These are phyloP conservation scores for Coelopa pilipes DNA, from an alignment of 2,888 invertebrate species.

Conservation along the genomic window DNA sequence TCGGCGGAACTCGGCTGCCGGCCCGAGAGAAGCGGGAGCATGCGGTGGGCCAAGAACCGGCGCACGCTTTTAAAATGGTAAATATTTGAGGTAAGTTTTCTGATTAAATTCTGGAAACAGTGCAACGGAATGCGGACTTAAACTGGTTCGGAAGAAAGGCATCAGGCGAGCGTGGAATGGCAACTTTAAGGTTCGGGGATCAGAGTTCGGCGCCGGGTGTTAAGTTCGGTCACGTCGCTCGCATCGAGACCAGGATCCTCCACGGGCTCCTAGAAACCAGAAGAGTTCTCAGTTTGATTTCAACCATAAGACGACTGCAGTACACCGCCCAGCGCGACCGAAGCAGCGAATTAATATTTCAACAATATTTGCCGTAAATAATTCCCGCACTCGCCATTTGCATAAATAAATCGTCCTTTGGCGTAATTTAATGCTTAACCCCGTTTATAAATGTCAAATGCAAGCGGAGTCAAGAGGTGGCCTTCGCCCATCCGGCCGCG, in stretches of 20 bases:
- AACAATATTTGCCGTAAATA: conserved; percentile 55
- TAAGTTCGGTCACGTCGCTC: too few relatives aligned
- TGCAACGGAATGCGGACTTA: conserved; percentile 19
- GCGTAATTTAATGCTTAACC: conserved; percentile 48
- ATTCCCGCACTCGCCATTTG: conserved; percentile 57
- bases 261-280: too few relatives aligned
- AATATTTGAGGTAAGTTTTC: conserved; percentile 31
- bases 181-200: too few relatives aligned
- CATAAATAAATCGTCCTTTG: conserved; percentile 50
- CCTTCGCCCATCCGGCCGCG: conserved; percentile 24
- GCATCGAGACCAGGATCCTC: too few relatives aligned
- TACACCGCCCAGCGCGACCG: too few relatives aligned
- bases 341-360: conserved; percentile 26
- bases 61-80: conserved; percentile 6
- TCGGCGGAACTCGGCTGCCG: too few relatives aligned
- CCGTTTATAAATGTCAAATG: conserved; percentile 59
- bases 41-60: neutral
- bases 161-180: too few relatives aligned
- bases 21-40: neutral
- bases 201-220: too few relatives aligned
- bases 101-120: conserved; percentile 27
- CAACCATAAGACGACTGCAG: too few relatives aligned
- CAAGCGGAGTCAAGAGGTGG: conserved; percentile 37
- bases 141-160: too few relatives aligned
- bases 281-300: too few relatives aligned